Conservation (phyloP, 2,888 invertebrate genomes). For the Crioceris asparagi region DNA sequence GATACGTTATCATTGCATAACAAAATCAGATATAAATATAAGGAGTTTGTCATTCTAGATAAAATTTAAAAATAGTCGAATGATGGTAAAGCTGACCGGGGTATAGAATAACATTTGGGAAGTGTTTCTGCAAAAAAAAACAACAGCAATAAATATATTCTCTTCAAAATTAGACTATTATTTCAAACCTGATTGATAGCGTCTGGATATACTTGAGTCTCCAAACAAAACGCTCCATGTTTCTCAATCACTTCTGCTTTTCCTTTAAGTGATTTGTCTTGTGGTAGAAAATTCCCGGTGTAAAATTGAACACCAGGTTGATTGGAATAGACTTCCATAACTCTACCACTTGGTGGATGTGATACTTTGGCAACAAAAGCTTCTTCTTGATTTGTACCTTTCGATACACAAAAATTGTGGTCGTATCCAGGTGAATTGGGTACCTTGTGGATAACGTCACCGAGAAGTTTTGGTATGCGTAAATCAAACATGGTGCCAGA, state of each 20-base stretch:
- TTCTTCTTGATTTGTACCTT: slow-evolving; percentile 43
- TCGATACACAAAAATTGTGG: slow-evolving; percentile 67
- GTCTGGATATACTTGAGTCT: slow-evolving; percentile 89
- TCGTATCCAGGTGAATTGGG: slow-evolving; percentile 63
- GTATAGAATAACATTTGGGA: not conserved
- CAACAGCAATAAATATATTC: too few species aligned
- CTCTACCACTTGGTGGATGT: slow-evolving; percentile 55
- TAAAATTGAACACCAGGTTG: slow-evolving; percentile 90
- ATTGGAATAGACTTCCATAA: slow-evolving; percentile 62
- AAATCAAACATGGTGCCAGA: slow-evolving; percentile 65
- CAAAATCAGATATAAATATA: too few species aligned
- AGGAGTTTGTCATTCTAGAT: not conserved
- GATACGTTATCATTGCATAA: too few species aligned
- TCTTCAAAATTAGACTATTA: too few species aligned
- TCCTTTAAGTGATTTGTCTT: slow-evolving; percentile 28
- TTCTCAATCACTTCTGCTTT: slow-evolving; percentile 20
- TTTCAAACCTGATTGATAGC: slow-evolving; percentile 69
- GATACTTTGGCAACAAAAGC: slow-evolving; percentile 54
- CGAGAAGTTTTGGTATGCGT: slow-evolving; percentile 51
- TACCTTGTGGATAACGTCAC: slow-evolving; percentile 53
- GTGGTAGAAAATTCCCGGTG: slow-evolving; percentile 67
- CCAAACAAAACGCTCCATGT: slow-evolving; percentile 69
- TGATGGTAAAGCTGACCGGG: slow-evolving; percentile 2
- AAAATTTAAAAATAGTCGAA: slow-evolving; percentile 7
- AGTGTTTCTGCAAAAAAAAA: not conserved